phyloP scores from a whole-genome alignment of 2,888 invertebrate species.

The Neoitamus cyanurus region DNA sequence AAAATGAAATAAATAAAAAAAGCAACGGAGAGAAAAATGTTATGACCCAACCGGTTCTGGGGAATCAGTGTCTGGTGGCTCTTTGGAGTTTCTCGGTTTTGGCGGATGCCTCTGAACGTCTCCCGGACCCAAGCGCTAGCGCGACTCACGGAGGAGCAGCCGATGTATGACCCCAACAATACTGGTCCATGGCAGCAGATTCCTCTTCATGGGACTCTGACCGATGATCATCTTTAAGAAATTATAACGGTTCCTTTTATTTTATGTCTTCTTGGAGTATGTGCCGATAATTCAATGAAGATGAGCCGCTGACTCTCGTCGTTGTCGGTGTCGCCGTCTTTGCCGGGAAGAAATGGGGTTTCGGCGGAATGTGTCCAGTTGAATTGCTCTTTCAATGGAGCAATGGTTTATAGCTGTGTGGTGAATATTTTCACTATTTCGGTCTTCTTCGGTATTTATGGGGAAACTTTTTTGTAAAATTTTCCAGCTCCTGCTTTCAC shows the following conservation, averaged over 20 bases:
- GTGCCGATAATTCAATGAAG: slow-evolving; percentile 48
- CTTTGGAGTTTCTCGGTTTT: slow-evolving; percentile 12
- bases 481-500: background rate
- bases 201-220: slow-evolving; percentile 43
- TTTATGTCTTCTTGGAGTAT: slow-evolving; percentile 46
- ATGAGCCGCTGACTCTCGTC: slow-evolving; percentile 20
- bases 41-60: slow-evolving; percentile 41
- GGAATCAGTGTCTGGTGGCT: slow-evolving; percentile 17
- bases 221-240: slow-evolving; percentile 47
- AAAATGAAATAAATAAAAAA: background rate
- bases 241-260: slow-evolving; percentile 47
- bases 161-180: slow-evolving; percentile 36
- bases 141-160: background rate
- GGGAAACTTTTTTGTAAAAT: background rate
- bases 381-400: background rate
- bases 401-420: background rate
- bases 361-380: background rate
- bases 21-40: background rate
- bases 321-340: background rate
- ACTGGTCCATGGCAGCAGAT: slow-evolving; percentile 38
- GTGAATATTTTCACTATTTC: background rate
- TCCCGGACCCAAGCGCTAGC: background rate
- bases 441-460: background rate
- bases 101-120: background rate
- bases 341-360: background rate